These are phyloP conservation scores for Champsocephalus esox DNA, from an alignment of 2,797 vertebrate genomes.

Conservation along the genomic window DNA sequence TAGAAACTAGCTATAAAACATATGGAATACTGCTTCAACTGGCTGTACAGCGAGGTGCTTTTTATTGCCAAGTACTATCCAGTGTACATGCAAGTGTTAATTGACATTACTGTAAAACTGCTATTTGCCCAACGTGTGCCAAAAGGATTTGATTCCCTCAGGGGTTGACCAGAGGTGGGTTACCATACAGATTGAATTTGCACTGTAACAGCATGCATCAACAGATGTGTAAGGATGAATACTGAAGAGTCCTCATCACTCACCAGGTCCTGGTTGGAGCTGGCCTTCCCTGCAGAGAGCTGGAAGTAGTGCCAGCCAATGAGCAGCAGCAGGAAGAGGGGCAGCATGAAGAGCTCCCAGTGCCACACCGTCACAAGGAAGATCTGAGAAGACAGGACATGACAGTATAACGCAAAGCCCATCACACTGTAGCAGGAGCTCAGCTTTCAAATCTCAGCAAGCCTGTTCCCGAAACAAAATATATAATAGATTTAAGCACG, in stretches of 20 bases:
- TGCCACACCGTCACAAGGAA: slow-evolving; percentile 94
- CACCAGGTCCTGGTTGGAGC: slow-evolving; percentile 90
- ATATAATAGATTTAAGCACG: slow-evolving; percentile 67
- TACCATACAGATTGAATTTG: slow-evolving; percentile 33
- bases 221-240: slow-evolving; percentile 24
- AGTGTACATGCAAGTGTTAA: slow-evolving; percentile 15
- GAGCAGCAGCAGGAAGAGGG: slow-evolving; percentile 92
- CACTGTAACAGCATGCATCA: slow-evolving; percentile 9
- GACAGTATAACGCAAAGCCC: slow-evolving; percentile 64
- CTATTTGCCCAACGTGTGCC: slow-evolving; percentile 10
- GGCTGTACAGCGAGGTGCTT: slow-evolving; percentile 3
- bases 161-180: slow-evolving; percentile 11
- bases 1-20: slow-evolving; percentile 38
- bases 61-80: slow-evolving; percentile 25
- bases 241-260: slow-evolving; percentile 69
- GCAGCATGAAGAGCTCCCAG: slow-evolving; percentile 97
- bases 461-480: slow-evolving; percentile 67
- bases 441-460: slow-evolving; percentile 60
- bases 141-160: slow-evolving; percentile 24
- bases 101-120: slow-evolving; percentile 19
- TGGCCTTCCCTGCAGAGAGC: slow-evolving; percentile 82
- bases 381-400: slow-evolving; percentile 85
- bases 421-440: slow-evolving; percentile 47
- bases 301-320: slow-evolving; percentile 93
- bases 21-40: slow-evolving; percentile 15